Percentiles rank a stretch among this genome's conserved stretches.
These are phyloP conservation scores for Aeoliscus strigatus DNA, from an alignment of 2,797 vertebrate genomes.

Conservation along the genomic window DNA sequence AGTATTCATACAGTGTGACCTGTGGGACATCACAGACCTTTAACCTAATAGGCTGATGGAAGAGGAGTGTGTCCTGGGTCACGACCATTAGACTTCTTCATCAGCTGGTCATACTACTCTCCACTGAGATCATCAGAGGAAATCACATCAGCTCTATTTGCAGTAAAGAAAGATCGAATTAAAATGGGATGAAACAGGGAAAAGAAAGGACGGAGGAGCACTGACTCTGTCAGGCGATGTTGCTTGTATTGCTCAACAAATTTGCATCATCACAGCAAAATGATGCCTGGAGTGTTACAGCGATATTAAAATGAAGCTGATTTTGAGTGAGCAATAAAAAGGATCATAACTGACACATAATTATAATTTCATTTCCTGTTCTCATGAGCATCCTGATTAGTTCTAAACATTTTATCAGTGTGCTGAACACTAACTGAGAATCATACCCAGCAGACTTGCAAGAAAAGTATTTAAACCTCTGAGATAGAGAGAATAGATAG, in stretches of 20 bases:
- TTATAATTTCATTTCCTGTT: slow-evolving; percentile 25
- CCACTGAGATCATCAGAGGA: not conserved
- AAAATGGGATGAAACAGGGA: slow-evolving; percentile 6
- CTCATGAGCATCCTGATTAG: slow-evolving; percentile 30
- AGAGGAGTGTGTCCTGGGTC: slow-evolving; percentile 28
- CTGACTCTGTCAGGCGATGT: not conserved
- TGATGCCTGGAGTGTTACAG: slow-evolving; percentile 23
- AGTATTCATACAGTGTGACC: slow-evolving; percentile 41
- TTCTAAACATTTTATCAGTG: slow-evolving; percentile 16
- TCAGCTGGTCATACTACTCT: slow-evolving; percentile 23
- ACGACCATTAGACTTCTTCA: slow-evolving; percentile 27
- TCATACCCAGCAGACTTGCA: slow-evolving; percentile 21
- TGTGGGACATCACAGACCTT: slow-evolving; percentile 46
- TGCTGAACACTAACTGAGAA: slow-evolving; percentile 18
- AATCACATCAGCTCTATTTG: too few species aligned
- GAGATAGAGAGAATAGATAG: slow-evolving; percentile 13
- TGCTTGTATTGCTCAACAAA: slow-evolving; percentile 6
- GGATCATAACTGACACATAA: slow-evolving; percentile 34
- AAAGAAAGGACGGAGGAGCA: slow-evolving; percentile 13
- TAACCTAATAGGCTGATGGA: slow-evolving; percentile 38
- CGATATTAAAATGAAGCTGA: slow-evolving; percentile 30
- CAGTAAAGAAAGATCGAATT: slow-evolving; percentile 1
- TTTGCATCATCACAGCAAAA: slow-evolving; percentile 20
- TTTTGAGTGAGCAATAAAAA: slow-evolving; percentile 46
- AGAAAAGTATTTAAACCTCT: slow-evolving; percentile 23